Percentiles rank a stretch among this genome's conserved stretches.
Evolutionary conservation across 2,797 vertebrate genomes (phyloP).

Genomic region (Taenioides sp.): DNA sequence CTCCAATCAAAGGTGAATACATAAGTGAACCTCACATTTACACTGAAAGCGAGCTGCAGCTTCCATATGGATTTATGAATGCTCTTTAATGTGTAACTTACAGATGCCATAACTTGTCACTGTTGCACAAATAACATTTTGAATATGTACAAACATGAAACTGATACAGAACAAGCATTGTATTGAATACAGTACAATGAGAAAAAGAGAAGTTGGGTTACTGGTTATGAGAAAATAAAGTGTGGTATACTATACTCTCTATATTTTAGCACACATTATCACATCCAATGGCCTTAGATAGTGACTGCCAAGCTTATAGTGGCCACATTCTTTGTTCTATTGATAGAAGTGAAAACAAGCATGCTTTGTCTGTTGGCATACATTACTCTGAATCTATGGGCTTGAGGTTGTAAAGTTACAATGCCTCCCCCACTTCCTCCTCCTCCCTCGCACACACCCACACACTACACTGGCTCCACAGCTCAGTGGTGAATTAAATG

Average conservation of each 20-base stretch:
- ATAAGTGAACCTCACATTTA: slow-evolving; percentile 32
- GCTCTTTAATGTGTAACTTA: not conserved
- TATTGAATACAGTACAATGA: not conserved
- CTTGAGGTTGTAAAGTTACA: slow-evolving; percentile 26
- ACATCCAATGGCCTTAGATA: not conserved
- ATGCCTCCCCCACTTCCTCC: slow-evolving; percentile 17
- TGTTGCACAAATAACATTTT: not conserved
- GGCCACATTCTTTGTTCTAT: not conserved
- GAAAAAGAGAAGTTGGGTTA: not conserved
- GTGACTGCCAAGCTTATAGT: not conserved
- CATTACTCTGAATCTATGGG: slow-evolving; percentile 27
- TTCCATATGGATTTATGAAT: not conserved
- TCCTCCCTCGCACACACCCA: slow-evolving; percentile 15
- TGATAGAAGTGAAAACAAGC: slow-evolving; percentile 1
- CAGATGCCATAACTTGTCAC: not conserved
- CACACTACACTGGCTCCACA: slow-evolving; percentile 13
- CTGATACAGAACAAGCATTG: not conserved
- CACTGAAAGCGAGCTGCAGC: slow-evolving; percentile 18
- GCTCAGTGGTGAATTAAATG: slow-evolving; percentile 34
- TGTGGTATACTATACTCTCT: not conserved
- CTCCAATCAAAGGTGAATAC: slow-evolving; percentile 37
- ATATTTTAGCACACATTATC: not conserved
- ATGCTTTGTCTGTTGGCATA: not conserved
- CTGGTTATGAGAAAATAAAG: not conserved
- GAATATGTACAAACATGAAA: not conserved